Evolutionary conservation across 2,113 vertebrate species (phyloP), one percentile per base, ranked within the genome.

Genomic region (Nothoprocta perdicaria): DNA sequence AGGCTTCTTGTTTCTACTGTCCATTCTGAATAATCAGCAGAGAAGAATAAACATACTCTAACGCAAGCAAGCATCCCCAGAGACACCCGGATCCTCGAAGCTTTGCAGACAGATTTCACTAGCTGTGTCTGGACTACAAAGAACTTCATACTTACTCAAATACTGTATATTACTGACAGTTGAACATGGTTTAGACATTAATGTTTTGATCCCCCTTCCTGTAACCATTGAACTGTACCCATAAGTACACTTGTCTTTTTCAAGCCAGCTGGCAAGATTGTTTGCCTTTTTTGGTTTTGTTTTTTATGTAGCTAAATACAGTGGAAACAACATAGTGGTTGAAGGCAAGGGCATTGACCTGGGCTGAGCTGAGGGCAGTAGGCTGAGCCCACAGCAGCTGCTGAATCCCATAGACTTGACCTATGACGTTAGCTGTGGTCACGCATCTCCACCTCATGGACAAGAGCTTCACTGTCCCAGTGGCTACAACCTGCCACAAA

Each of bases 161-260:
- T 45, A 57, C 26, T 40, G 38, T 26, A 5, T 1, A 0, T 35
- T 58, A 74, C 43, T 53, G 0, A 0, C 22, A 43, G 5, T 80
- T 3, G 3, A 79, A 23, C 33, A 52, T 11, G 76, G 10, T 14
- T 31, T 0, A 0, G 9, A 57, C 0, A 0, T 5, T 50, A 29
- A 31, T 19, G 23, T 67, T 69, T 80, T 93, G 17, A 31, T 43
- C 50, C 9, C 11, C 29, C 5, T 67, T 80, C 24, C 55, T n/a
- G 38, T 29, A 58, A 38, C 16, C 27, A 12, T 24, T 41, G 27
- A 62, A 67, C 31, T 43, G 29, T 46, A 52, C 35, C 35, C 50
- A 24, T 55, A 15, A n/a, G 31, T 15, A 5, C 33, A 7, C 63
- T 63, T 52, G 45, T 53, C 31, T 84, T 73, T 38, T 35, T 60